Evolutionary conservation across 2,797 vertebrate species (phyloP).

Genomic region (Ctenochaetus hawaiiensis): DNA sequence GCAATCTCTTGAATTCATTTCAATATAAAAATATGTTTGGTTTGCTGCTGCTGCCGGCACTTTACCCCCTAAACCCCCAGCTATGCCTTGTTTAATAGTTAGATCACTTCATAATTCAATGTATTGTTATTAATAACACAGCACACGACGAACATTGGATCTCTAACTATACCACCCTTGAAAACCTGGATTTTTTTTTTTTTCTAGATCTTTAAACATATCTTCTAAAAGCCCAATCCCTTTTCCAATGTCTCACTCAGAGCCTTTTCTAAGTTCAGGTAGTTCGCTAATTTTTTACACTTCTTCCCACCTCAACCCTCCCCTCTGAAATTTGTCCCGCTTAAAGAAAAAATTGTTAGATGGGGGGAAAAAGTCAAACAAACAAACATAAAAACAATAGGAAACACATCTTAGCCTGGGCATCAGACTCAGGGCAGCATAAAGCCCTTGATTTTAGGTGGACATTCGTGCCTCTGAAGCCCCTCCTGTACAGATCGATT

Average conservation of each 20-base stretch:
- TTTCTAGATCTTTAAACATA: constrained; percentile 28
- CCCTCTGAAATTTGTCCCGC: constrained; percentile 30
- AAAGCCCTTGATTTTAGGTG: constrained; percentile 11
- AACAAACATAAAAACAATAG: not conserved
- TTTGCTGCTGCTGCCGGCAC: constrained; percentile 73
- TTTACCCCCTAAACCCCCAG: constrained; percentile 59
- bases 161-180: constrained; percentile 78
- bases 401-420: constrained; percentile 5
- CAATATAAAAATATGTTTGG: constrained; percentile 56
- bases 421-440: constrained; percentile 20
- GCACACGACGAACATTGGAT: constrained; percentile 82
- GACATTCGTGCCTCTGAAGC: constrained; percentile 23
- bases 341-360: constrained; percentile 41
- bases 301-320: not conserved
- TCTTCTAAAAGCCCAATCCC: constrained; percentile 20
- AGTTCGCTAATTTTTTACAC: not conserved
- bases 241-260: constrained; percentile 31
- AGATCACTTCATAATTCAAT: constrained; percentile 83
- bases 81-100: constrained; percentile 77
- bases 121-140: constrained; percentile 82
- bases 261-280: constrained; percentile 41
- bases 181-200: constrained; percentile 53
- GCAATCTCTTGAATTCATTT: constrained; percentile 24
- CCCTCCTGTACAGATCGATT: not conserved
- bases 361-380: not conserved